Evolutionary conservation across 2,888 invertebrate species (phyloP).

Genomic region (Beris chalybata): DNA sequence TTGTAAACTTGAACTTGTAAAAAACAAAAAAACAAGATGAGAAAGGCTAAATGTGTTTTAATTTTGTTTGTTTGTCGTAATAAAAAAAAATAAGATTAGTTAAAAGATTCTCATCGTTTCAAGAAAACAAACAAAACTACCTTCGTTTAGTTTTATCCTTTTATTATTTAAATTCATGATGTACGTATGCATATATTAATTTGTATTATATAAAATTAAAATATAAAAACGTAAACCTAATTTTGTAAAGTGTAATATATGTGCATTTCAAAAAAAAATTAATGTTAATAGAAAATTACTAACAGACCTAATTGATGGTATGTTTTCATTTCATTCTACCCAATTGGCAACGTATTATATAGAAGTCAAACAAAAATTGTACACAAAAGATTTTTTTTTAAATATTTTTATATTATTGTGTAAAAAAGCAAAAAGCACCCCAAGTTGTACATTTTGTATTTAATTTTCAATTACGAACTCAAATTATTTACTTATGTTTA

Average conservation of each 20-base stretch:
- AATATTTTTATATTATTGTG: constrained; percentile 1
- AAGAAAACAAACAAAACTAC: no score
- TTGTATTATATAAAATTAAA: constrained; percentile 19
- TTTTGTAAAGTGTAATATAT: constrained; percentile 31
- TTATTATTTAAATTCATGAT: constrained; percentile 16
- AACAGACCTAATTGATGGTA: not conserved
- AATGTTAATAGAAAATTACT: not conserved
- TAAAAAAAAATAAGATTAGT: constrained; percentile 1
- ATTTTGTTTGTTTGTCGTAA: constrained; percentile 12
- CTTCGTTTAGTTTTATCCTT: constrained; percentile 1
- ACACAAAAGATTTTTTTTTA: constrained; percentile 21
- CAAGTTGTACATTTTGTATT: constrained; percentile 24
- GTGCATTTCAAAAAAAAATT: constrained; percentile 22
- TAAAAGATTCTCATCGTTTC: not conserved
- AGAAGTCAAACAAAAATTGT: constrained; percentile 16
- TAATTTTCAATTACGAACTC: constrained; percentile 2
- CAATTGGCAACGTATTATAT: constrained; percentile 10
- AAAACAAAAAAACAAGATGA: constrained; percentile 13
- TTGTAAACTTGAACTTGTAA: not conserved
- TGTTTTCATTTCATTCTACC: constrained; percentile 13
- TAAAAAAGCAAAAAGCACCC: not conserved
- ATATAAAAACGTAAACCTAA: constrained; percentile 4
- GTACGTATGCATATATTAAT: constrained; percentile 27
- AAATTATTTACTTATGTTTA: no score
- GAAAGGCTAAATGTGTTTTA: constrained; percentile 17